Percentiles rank a stretch among this genome's conserved stretches.
These are phyloP conservation scores for Chionodraco myersi DNA, from an alignment of 2,113 vertebrate species.

Conservation along the genomic window DNA sequence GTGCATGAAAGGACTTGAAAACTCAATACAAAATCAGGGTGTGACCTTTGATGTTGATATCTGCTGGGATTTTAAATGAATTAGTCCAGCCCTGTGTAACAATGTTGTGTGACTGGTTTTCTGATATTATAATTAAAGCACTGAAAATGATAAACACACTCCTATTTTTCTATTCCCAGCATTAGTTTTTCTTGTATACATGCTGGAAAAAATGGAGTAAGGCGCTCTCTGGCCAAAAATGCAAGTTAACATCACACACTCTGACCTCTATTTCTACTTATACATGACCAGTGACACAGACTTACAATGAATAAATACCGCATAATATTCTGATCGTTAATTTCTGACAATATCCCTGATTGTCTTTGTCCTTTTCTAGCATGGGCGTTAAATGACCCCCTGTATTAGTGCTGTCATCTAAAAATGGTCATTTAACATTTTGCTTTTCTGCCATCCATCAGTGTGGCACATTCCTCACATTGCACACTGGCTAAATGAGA, in stretches of 20 bases:
- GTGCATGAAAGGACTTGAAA: slow-evolving; percentile 71
- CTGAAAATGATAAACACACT: slow-evolving; percentile 61
- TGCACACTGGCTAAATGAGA: slow-evolving; percentile 48
- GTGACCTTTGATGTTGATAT: slow-evolving; percentile 40
- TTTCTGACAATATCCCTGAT: slow-evolving; percentile 83
- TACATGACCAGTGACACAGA: slow-evolving; percentile 78
- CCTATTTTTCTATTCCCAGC: slow-evolving; percentile 57
- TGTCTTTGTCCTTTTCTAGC: slow-evolving; percentile 76
- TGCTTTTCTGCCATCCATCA: slow-evolving; percentile 43
- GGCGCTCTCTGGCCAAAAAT: slow-evolving; percentile 82
- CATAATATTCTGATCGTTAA: slow-evolving; percentile 71
- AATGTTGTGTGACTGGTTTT: slow-evolving; percentile 41
- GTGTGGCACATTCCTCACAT: slow-evolving; percentile 58
- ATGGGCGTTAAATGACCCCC: slow-evolving; percentile 52
- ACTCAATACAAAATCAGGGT: slow-evolving; percentile 42
- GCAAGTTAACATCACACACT: slow-evolving; percentile 75
- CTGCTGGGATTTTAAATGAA: slow-evolving; percentile 56
- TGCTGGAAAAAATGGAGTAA: slow-evolving; percentile 73
- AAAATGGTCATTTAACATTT: slow-evolving; percentile 59
- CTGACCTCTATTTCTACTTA: slow-evolving; percentile 78
- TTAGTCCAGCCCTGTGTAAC: slow-evolving; percentile 44
- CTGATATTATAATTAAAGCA: slow-evolving; percentile 59
- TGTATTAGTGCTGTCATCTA: slow-evolving; percentile 62
- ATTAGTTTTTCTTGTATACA: slow-evolving; percentile 52
- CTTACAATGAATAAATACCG: slow-evolving; percentile 79